These are phyloP conservation scores for Drosophila suzukii DNA, from an alignment of 1,140 invertebrate species.

Conservation along the genomic window DNA sequence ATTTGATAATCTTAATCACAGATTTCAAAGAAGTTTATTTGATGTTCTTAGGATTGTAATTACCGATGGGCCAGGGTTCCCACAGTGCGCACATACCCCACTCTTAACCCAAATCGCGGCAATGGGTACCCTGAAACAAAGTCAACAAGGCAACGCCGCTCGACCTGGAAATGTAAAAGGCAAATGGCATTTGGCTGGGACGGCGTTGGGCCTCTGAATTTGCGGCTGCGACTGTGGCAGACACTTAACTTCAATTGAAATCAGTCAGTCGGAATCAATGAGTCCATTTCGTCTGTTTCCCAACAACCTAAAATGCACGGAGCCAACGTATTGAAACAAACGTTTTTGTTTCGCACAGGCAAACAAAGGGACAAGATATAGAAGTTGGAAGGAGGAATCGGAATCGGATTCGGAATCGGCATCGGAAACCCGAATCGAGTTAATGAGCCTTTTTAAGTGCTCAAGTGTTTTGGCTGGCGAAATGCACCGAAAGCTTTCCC, in stretches of 20 bases:
- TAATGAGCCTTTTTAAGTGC: constrained; percentile 80
- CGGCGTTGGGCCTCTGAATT: constrained; percentile 24
- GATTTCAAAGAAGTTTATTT: not conserved
- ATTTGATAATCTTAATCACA: not conserved
- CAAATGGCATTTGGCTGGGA: constrained; percentile 38
- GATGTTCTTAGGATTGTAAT: not conserved
- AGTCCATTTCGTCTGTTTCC: constrained; percentile 83
- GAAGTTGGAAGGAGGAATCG: constrained; percentile 19
- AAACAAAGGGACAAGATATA: constrained; percentile 31
- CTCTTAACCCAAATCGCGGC: not conserved
- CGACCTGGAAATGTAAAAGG: constrained; percentile 51
- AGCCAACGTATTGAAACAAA: constrained; percentile 70
- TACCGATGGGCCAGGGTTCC: not conserved
- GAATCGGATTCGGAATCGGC: constrained; percentile 4
- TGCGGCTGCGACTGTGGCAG: constrained; percentile 47
- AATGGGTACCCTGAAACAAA: constrained; percentile 29
- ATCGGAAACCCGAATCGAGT: constrained; percentile 50
- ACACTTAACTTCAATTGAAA: constrained; percentile 83
- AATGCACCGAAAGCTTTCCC: constrained; percentile 64
- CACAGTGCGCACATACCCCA: constrained; percentile 8
- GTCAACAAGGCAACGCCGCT: constrained; percentile 72
- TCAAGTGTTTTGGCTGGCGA: constrained; percentile 62
- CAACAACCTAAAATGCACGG: constrained; percentile 72
- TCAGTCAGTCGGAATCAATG: constrained; percentile 84
- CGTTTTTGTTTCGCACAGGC: constrained; percentile 63